Evolutionary conservation across 1,140 invertebrate species (phyloP).

Genomic region (Mizuhopecten yessoensis): DNA sequence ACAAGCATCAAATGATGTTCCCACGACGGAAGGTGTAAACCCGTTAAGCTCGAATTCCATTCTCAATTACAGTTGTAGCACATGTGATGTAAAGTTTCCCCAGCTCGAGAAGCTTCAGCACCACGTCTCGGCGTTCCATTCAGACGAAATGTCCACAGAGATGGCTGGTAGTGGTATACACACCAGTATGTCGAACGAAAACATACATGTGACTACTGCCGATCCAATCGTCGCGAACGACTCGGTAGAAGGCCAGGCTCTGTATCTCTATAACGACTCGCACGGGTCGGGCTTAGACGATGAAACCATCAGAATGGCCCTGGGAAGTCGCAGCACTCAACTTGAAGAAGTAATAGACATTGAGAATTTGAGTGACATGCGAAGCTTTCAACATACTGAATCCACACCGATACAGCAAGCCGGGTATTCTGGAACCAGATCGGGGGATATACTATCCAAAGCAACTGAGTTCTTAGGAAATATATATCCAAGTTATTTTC

Average conservation of each 20-base stretch:
- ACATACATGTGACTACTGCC: neutral
- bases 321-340: neutral
- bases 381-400: neutral
- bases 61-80: constrained; percentile 1
- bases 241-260: neutral
- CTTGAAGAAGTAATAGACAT: neutral
- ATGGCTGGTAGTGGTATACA: neutral
- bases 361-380: neutral
- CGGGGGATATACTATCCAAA: neutral
- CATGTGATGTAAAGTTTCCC: neutral
- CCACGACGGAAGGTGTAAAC: neutral
- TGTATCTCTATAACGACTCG: neutral
- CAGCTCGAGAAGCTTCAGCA: neutral
- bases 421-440: neutral
- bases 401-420: neutral
- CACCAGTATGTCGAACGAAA: neutral
- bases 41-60: neutral
- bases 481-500: neutral
- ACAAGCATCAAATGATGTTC: neutral
- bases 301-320: neutral
- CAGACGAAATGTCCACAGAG: neutral
- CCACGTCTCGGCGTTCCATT: neutral
- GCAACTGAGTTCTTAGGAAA: neutral
- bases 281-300: neutral
- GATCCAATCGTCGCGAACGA: neutral